Base-by-base conservation (phyloP, 1,140 invertebrate genomes). In the Diorhabda elongata region DNA sequence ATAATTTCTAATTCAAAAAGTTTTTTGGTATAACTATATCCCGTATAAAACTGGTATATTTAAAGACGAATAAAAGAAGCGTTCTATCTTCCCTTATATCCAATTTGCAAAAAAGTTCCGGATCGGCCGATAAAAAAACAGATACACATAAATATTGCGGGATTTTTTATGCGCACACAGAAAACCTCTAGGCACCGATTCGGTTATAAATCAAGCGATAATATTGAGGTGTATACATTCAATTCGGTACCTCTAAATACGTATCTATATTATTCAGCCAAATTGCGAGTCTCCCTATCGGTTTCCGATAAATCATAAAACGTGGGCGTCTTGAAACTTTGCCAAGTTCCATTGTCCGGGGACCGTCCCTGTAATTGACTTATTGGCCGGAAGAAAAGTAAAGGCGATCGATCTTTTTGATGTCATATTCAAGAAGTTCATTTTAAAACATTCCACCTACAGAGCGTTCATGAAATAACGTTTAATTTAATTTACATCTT, bases 311-410 rank as follows among this genome's bases (percentile, higher is more conserved):
- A 75, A 78, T 78, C 76, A 78, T 71, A 69, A 67, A 70, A 58
- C 71, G 68, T 71, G 74, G 73, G 72, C 74, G 75, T 78, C 76
- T 78, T 78, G 76, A 78, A 78, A 71, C 75, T 75, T 69, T 77
- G 76, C 76, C 76, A 78, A 77, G 71, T 78, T 69, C 72, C 74
- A 76, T 78, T 78, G 76, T 78, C 70, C 76, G 26, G 66, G 66
- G 70, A 59, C 73, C 68, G 64, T 68, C 69, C 70, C 75, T 74
- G 74, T 78, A 78, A 78, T 78, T 78, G 76, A 78, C 75, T 78
- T 78, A 78, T 78, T 76, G 75, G 75, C 73, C 74, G 75, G 71
- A 76, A 76, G 72, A 71, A 69, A 71, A 74, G 68, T 71, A 71
- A 74, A 70, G 71, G 69, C 69, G 72, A 77, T 77, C 76, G 75